Evolutionary conservation across 2,888 invertebrate genomes (phyloP).

Genomic region (Caenorhabditis plicata): DNA sequence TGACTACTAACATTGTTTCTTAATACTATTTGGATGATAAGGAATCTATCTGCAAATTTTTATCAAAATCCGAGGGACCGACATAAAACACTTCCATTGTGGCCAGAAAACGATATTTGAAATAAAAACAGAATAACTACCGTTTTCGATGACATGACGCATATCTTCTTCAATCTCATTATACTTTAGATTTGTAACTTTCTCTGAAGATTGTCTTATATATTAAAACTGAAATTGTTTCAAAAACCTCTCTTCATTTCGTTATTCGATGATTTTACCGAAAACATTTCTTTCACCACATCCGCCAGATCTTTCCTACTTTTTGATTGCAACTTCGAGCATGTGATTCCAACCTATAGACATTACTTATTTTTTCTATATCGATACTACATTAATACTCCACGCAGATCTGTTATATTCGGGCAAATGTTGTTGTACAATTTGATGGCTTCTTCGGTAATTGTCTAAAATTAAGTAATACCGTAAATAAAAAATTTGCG

Average conservation of each 20-base stretch:
- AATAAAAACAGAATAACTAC: no score
- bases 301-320: conserved; percentile 11
- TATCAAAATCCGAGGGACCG: no score
- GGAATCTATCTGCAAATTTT: no score
- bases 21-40: no score
- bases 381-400: no score
- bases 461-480: background rate
- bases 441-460: conserved; percentile 17
- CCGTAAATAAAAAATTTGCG: background rate
- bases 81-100: no score
- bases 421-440: conserved; percentile 14
- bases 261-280: background rate
- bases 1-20: no score
- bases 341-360: conserved; percentile 30
- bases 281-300: conserved; percentile 24
- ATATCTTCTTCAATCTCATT: conserved; percentile 10
- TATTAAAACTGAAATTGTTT: no score
- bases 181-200: conserved; percentile 2
- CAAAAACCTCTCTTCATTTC: background rate
- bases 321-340: conserved; percentile 18
- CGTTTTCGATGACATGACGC: background rate
- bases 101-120: no score
- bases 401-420: conserved; percentile 25
- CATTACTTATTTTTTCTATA: no score
- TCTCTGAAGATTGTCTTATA: conserved; percentile 1